Base-by-base conservation (phyloP, 2,113 vertebrate species). In the Blennius ocellaris region DNA sequence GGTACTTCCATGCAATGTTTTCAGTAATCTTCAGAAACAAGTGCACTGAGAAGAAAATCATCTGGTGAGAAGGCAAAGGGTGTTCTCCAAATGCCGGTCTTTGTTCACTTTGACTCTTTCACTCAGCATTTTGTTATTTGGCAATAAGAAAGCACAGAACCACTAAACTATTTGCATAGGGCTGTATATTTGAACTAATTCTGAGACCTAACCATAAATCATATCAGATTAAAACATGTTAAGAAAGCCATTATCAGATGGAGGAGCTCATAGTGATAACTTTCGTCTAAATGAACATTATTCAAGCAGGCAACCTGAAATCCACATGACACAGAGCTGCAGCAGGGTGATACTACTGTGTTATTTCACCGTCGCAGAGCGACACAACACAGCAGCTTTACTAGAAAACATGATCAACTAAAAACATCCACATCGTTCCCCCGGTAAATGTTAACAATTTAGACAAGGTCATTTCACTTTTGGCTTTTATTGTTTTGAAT, bases 401-500 rank as follows among this genome's bases (percentile, higher is more conserved):
- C 21, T 30, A 4, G 21, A 30, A 38, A 44, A 21, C 9, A 40
- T 58, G 49, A 8, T 16, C n/a, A 60, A n/a, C n/a, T 11, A 11
- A 21, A 59, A 38, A 50, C 6, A 21, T 5, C 0, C 12, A 61
- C 15, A 56, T 40, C 2, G 14, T 41, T 5, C n/a, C n/a, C n/a
- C 37, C 11, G 6, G 9, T 55, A 16, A 65, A 44, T 21, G 12
- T 47, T 16, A 3, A 39, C 30, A 45, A 6, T 51, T 6, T 5
- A 21, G 6, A 30, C 21, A 30, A 30, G 61, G 8, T 48, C 44
- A 56, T 56, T 61, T 12, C 5, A 37, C 51, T 67, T 38, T 10
- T 48, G 21, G 39, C 3, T 6, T 30, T 75, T 73, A 72, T 54
- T 62, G 10, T 52, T 52, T 52, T 4, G 1, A 56, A 74, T 5